Base-by-base conservation (phyloP, 2,888 invertebrate genomes). In the Zygaena filipendulae region DNA sequence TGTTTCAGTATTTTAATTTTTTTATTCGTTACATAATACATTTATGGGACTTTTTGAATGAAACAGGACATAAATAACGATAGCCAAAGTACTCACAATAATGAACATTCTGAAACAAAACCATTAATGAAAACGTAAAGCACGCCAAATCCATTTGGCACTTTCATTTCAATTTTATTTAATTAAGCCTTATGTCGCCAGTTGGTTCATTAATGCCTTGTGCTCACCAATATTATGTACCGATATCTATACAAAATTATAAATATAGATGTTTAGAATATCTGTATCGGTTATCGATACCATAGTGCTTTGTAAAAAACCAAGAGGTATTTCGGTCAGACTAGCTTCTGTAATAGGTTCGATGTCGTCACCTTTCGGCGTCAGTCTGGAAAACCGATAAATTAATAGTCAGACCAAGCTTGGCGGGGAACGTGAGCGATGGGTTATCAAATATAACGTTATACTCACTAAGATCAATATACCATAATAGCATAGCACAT, bases 131-230 rank as follows among this genome's bases (percentile, higher is more conserved):
- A 67, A n/a, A n/a, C n/a, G n/a, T n/a, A n/a, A n/a, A 71, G 75
- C 79, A 77, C 70, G 75, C 69, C 71, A 75, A 77, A 77, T 75
- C 79, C 79, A 77, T 77, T 77, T 70, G 59, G 62, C 61, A 54
- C 71, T 71, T 71, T 75, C 74, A 72, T 75, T 75, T 74, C 70
- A 72, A 75, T 77, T 75, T 77, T 75, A 79, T 79, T 77, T 77
- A 75, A 77, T 79, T 77, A 79, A 72, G 61, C 72, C 64, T 66
- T 63, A 63, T 61, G 60, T 53, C 61, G 52, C 53, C 52, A 47
- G 55, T 53, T 53, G 45, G 47, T 40, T 34, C 45, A 50, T 52
- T 49, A n/a, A n/a, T n/a, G n/a, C n/a, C n/a, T n/a, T n/a, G n/a
- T n/a, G n/a, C n/a, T n/a, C n/a, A n/a, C n/a, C n/a, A n/a, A n/a